Conservation (phyloP, 2,888 invertebrate species). For the Stomorhina lunata region DNA sequence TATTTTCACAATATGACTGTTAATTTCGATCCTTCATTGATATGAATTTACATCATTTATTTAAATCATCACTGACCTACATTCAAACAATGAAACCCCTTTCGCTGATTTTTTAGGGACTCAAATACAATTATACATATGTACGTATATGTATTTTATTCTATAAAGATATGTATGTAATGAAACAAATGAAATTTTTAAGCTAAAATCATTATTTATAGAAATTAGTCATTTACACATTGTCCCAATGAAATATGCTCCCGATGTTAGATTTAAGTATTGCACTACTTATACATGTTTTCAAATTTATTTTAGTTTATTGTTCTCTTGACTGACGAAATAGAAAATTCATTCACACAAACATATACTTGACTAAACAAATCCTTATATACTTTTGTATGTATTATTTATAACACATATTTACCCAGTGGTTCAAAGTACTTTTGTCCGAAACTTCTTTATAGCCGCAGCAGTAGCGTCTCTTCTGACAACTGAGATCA, state of each 20-base stretch:
- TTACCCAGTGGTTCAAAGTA: too few relatives aligned
- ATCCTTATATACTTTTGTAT: neutral
- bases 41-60: slow-evolving; percentile 1
- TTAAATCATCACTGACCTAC: slow-evolving; percentile 31
- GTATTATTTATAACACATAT: neutral
- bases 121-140: too few relatives aligned
- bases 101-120: too few relatives aligned
- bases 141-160: too few relatives aligned
- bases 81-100: neutral
- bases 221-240: neutral
- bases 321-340: neutral
- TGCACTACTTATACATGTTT: neutral
- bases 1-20: neutral
- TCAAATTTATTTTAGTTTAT: neutral
- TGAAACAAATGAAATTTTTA: neutral
- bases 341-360: neutral
- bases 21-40: neutral
- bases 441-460: too few relatives aligned
- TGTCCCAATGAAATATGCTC: neutral
- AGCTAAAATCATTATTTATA: neutral
- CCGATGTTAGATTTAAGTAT: neutral
- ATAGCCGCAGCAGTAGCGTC: too few relatives aligned
- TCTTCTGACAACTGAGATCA: too few relatives aligned
- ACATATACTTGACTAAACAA: neutral
- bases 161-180: too few relatives aligned